These are phyloP conservation scores for Rhynchonycteris naso DNA, from an alignment of 2,797 vertebrate species.

Conservation along the genomic window DNA sequence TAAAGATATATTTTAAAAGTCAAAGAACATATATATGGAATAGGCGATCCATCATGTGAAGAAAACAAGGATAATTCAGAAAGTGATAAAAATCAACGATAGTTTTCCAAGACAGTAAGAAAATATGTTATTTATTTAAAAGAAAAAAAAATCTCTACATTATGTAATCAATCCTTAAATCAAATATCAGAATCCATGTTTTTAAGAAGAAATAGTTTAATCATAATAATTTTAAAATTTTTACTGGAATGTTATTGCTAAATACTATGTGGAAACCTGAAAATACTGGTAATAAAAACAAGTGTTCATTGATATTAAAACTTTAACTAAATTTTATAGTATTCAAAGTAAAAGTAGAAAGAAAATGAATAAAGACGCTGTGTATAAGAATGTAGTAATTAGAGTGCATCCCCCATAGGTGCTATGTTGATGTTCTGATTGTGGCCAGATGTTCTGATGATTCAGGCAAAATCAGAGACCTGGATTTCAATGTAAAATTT, in stretches of 20 bases:
- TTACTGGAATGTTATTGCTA: conserved; percentile 17
- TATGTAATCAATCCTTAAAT: conserved; percentile 15
- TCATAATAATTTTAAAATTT: background rate
- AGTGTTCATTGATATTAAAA: background rate
- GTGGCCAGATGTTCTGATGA: background rate
- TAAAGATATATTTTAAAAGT: conserved; percentile 27
- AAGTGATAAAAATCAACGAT: conserved; percentile 56
- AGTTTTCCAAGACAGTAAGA: conserved; percentile 37
- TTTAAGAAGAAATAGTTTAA: conserved; percentile 35
- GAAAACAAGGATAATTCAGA: conserved; percentile 28
- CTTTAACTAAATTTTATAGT: background rate
- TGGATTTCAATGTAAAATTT: conserved; percentile 40
- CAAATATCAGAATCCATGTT: conserved; percentile 41
- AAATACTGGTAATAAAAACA: conserved; percentile 27
- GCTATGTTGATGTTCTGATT: background rate
- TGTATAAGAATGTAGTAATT: background rate
- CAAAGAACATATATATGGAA: conserved; percentile 32
- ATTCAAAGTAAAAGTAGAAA: conserved; percentile 2
- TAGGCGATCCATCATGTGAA: background rate
- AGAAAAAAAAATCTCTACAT: background rate
- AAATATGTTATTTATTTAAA: conserved; percentile 51
- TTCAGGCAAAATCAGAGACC: background rate
- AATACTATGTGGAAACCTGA: background rate
- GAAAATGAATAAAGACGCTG: background rate
- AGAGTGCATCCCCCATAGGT: background rate